Evolutionary conservation across 2,797 vertebrate species (phyloP), one percentile per base, ranked within the genome.

Genomic region (Microctenopoma steveboyesi): DNA sequence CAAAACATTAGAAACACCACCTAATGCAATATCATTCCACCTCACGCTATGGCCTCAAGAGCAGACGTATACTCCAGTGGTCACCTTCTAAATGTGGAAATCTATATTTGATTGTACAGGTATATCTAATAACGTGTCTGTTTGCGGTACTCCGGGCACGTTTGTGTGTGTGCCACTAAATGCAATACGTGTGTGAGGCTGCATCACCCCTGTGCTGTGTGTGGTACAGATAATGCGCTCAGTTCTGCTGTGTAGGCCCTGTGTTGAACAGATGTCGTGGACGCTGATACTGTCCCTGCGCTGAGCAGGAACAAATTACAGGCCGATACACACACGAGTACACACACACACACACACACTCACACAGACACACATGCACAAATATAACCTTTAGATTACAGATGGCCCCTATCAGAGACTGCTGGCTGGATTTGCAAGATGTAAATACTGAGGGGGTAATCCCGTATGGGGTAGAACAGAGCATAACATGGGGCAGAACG

Each of bases 381-480:
- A 88, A 86, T 86, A 80, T 86, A 91, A 90, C 91, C 89, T 91
- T 90, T 88, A 91, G 89, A 92, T 92, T 93, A 92, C 88, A 92
- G 89, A 90, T 89, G 90, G 88, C 82, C 80, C 81, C 82, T 87
- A 90, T 89, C 91, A 89, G 76, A 84, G 80, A 40, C 80, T 10
- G 62, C 75, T 46, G 76, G 74, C 77, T 80, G 88, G 90, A 92
- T 92, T 92, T 93, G 86, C 83, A 77, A 86, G 61, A 91, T 92
- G 91, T 92, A 92, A 93, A 91, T 91, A 92, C 87, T 76, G 86
- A 78, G 53, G 65, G 76, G 62, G 83, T 93, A 92, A 93, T 93
- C 91, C 88, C 85, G 73, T 59, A 69, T 27, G 57, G 84, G 79
- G 75, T 59, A 72, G 64, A 69, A 79, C 69, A 51, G 58, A 64